These are phyloP conservation scores for Didymodactylos carnosus DNA, from an alignment of 2,888 invertebrate species.

Conservation along the genomic window DNA sequence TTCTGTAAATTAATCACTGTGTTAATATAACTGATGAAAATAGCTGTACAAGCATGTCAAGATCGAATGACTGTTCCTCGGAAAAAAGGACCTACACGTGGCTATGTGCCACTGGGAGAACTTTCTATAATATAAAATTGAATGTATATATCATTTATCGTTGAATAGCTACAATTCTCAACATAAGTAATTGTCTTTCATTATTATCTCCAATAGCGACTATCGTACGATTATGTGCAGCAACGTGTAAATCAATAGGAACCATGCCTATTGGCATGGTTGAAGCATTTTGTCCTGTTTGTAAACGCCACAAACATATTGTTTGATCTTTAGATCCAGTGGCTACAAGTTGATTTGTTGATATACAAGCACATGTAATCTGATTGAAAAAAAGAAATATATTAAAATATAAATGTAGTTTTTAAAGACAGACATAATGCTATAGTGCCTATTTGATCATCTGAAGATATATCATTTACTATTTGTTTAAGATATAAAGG, in stretches of 20 bases:
- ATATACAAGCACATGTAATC: slow-evolving; percentile 9
- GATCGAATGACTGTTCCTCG: too few species aligned
- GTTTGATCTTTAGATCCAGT: slow-evolving; percentile 13
- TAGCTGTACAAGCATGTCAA: too few species aligned
- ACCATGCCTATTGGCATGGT: slow-evolving; percentile 9
- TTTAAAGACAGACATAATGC: too few species aligned
- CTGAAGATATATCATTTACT: background rate
- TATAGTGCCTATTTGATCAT: too few species aligned
- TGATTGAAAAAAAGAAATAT: background rate
- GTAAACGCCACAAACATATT: slow-evolving; percentile 12
- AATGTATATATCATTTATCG: background rate
- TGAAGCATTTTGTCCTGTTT: slow-evolving; percentile 5
- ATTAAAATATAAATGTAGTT: background rate
- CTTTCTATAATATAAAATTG: too few species aligned
- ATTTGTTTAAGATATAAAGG: background rate
- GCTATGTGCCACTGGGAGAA: too few species aligned
- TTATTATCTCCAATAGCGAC: slow-evolving; percentile 15
- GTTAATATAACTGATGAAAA: too few species aligned
- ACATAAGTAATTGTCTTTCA: slow-evolving; percentile 14
- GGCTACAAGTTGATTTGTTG: slow-evolving; percentile 10
- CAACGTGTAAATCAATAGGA: slow-evolving; percentile 10
- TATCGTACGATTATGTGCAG: slow-evolving; percentile 11
- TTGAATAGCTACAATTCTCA: slow-evolving; percentile 12
- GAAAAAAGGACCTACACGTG: too few species aligned
- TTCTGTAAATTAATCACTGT: too few species aligned